Evolutionary conservation across 2,797 vertebrate species (phyloP).

Genomic region (Ispidina lecontei): DNA sequence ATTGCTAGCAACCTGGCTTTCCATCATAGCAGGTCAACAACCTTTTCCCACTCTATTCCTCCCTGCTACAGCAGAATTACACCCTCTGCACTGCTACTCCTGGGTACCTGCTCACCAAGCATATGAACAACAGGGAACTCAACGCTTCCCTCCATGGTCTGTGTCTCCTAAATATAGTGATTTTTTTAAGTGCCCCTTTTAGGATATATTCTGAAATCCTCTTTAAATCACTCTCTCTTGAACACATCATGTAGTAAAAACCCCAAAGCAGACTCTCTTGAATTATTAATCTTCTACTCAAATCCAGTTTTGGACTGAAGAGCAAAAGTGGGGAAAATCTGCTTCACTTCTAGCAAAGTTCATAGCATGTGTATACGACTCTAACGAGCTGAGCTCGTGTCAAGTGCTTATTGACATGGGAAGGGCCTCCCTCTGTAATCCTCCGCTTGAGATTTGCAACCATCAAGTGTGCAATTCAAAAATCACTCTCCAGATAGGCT

Average conservation of each 20-base stretch:
- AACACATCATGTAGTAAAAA: neutral
- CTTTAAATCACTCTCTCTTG: neutral
- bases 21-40: neutral
- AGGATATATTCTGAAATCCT: neutral
- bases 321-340: neutral
- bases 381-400: neutral
- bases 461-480: neutral
- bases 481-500: neutral
- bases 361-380: fast-evolving
- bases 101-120: neutral
- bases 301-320: neutral
- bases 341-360: neutral
- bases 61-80: fast-evolving
- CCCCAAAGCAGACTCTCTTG: neutral
- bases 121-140: neutral
- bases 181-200: neutral
- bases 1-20: neutral
- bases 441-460: neutral
- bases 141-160: neutral
- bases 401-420: neutral
- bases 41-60: neutral
- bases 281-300: neutral
- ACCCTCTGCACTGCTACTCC: neutral
- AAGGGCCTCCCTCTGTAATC: neutral
- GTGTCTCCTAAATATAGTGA: fast-evolving